Base-by-base conservation (phyloP, 2,797 vertebrate species). In the Catamblyrhynchus diadema region DNA sequence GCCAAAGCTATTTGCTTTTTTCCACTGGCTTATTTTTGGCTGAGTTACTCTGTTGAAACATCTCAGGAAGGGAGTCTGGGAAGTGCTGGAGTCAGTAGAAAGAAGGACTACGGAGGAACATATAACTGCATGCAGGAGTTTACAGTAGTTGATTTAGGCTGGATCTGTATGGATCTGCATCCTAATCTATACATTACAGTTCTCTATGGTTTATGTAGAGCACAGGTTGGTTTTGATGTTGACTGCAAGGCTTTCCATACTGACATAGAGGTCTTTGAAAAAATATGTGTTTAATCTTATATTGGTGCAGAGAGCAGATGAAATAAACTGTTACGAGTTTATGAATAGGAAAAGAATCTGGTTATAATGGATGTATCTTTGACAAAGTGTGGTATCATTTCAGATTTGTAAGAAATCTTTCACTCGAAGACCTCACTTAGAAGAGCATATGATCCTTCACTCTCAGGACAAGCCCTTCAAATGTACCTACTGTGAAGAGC, bases 381-480 rank as follows among this genome's bases (percentile, higher is more conserved):
- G 60, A 80, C 56, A 50, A 83, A 67, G 6, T 73, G 4, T 74
- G 8, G 69, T 95, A 16, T 79, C 37, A 15, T 91, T 96, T 82
- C 96, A 99, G 99, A 98, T 99, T 96, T 99, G 99, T 96, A 98
- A 99, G 96, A 99, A 99, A 95, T 99, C 98, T 60, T 99, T 99
- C 97, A 99, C 98, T 66, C 98, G 99, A 79, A 98, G 98, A 90
- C 99, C 99, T 82, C 99, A 99, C 78, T 97, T 99, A 93, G 98
- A 99, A 93, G 99, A 99, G 91, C 99, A 99, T 96, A 99, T 99
- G 99, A 99, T 99, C 92, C 98, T 99, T 57, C 99, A 99, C 97
- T 99, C 98, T 83, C 99, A 99, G 95, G 99, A 99, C 96, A 99
- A 99, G 74, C 99, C 99, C 47, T 99, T 99, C 83, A 99, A 99